Evolutionary conservation across 2,113 vertebrate genomes (phyloP).

Genomic region (Otus sunia): DNA sequence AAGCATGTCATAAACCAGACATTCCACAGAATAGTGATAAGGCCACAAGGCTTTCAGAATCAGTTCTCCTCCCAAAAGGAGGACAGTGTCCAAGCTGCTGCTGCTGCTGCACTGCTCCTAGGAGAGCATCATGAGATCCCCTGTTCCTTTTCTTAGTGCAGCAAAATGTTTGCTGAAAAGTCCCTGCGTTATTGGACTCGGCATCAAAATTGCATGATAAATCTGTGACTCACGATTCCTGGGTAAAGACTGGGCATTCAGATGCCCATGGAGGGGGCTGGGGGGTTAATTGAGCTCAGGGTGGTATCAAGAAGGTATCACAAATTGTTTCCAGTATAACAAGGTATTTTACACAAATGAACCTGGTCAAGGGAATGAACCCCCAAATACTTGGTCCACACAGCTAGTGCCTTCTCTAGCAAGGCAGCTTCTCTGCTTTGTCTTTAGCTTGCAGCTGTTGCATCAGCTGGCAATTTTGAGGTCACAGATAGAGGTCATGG

Average conservation of each 20-base stretch:
- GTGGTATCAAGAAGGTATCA: background rate
- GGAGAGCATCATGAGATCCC: background rate
- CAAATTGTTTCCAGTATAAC: background rate
- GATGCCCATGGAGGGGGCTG: rapidly evolving
- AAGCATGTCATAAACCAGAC: background rate
- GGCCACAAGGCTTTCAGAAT: background rate
- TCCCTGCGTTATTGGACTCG: rapidly evolving
- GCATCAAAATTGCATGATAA: background rate
- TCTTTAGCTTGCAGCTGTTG: background rate
- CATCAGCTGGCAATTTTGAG: background rate
- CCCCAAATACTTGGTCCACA: background rate
- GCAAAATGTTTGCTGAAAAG: background rate
- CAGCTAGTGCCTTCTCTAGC: background rate
- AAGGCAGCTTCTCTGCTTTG: background rate
- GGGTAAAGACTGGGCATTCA: background rate
- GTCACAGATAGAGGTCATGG: background rate
- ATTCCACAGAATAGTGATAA: background rate
- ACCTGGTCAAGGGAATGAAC: rapidly evolving
- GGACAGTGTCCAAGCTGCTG: background rate
- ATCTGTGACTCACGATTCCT: background rate
- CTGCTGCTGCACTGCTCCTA: background rate
- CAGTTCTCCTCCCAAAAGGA: background rate
- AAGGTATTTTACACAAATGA: background rate
- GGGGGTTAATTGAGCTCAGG: background rate
- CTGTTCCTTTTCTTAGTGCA: background rate